Evolutionary conservation across 2,888 invertebrate species (phyloP).

Genomic region (Xestia sexstrigata): DNA sequence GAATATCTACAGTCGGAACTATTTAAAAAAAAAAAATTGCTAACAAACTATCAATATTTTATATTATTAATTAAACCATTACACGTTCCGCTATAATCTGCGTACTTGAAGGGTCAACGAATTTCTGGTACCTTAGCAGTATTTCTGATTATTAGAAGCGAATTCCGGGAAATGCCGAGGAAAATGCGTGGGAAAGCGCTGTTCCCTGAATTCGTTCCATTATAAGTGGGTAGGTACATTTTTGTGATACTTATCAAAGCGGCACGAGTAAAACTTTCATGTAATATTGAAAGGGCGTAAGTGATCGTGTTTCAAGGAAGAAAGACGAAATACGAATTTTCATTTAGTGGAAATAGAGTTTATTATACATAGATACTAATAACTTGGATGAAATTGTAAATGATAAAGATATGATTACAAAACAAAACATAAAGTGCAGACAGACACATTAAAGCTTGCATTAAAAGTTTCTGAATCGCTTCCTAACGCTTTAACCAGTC

Average conservation of each 20-base stretch:
- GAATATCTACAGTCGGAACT: background rate
- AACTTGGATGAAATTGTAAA: background rate
- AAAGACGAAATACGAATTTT: background rate
- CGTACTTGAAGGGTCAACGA: slow-evolving; percentile 34
- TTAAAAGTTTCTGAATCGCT: slow-evolving; percentile 37
- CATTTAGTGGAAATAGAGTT: background rate
- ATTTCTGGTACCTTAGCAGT: slow-evolving; percentile 29
- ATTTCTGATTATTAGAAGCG: slow-evolving; percentile 44
- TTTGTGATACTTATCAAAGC: slow-evolving; percentile 49
- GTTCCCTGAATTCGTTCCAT: slow-evolving; percentile 55
- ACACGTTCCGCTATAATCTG: slow-evolving; percentile 37
- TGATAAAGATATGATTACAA: background rate
- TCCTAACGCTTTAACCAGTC: slow-evolving; percentile 53
- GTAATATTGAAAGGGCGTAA: slow-evolving; percentile 37
- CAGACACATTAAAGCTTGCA: slow-evolving; percentile 1
- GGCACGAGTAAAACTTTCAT: slow-evolving; percentile 61
- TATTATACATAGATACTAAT: background rate
- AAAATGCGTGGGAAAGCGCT: slow-evolving; percentile 56
- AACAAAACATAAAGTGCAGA: background rate
- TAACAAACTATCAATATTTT: background rate
- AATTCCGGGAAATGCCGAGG: slow-evolving; percentile 39
- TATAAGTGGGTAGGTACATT: slow-evolving; percentile 57
- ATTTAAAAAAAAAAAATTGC: background rate
- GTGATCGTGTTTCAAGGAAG: background rate
- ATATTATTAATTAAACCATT: slow-evolving; percentile 37